phyloP scores from a whole-genome alignment of 1,140 invertebrate genomes.

The Geopemphigus sp. region DNA sequence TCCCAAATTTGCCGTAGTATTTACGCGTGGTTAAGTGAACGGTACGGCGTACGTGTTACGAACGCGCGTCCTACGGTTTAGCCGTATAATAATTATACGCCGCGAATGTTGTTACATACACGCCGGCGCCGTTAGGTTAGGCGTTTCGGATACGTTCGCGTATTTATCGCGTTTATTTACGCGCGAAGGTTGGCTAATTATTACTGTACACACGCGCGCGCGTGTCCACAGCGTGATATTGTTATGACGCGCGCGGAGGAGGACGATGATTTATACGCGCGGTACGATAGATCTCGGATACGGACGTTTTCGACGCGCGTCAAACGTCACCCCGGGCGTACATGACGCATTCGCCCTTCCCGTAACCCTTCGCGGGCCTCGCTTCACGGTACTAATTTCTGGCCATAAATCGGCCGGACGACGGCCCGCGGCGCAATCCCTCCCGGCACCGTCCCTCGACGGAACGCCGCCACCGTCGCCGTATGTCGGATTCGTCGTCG shows the following conservation, averaged over 20 bases:
- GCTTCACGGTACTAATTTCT: constrained; percentile 15
- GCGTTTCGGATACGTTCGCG: no score
- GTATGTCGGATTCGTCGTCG: no score
- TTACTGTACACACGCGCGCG: background rate
- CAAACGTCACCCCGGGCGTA: background rate
- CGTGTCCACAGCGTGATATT: no score
- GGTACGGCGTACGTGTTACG: no score
- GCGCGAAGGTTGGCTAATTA: background rate
- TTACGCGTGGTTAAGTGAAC: no score
- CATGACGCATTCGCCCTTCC: background rate
- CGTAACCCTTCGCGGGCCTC: background rate
- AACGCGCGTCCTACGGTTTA: no score
- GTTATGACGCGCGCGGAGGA: no score
- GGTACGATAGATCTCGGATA: background rate
- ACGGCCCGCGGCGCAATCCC: background rate
- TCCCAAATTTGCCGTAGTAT: no score
- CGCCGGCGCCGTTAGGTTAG: no score
- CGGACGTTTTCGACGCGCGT: background rate
- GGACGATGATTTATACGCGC: background rate
- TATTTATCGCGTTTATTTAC: no score
- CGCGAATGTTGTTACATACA: no score
- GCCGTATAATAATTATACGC: no score
- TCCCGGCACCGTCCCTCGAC: background rate
- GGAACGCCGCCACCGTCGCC: background rate
- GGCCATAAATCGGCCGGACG: constrained; percentile 8